These are phyloP conservation scores for Drosophila eohydei DNA, from an alignment of 2,888 invertebrate species.

Conservation along the genomic window DNA sequence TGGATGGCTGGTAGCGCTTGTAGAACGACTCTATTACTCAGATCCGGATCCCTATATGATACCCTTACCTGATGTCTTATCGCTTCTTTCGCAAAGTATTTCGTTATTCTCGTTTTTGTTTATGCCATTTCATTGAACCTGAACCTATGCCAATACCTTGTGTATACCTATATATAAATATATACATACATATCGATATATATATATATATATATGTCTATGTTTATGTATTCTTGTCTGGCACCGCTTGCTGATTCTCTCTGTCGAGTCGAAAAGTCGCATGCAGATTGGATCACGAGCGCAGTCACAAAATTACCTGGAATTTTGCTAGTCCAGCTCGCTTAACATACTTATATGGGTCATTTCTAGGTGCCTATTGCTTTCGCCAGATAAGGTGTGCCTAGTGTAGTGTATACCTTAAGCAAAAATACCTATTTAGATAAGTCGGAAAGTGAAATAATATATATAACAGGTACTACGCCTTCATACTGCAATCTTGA, in stretches of 20 bases:
- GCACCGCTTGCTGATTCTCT: not conserved
- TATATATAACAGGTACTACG: not conserved
- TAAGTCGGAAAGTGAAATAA: constrained; percentile 14
- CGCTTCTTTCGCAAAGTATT: not conserved
- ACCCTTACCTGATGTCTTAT: constrained; percentile 8
- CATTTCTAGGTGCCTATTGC: constrained; percentile 9
- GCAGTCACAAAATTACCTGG: constrained; percentile 16
- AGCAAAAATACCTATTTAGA: not conserved
- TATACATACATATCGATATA: not conserved
- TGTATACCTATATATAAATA: not conserved
- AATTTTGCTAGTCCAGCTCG: constrained; percentile 2
- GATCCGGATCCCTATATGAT: not conserved
- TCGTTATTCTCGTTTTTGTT: constrained; percentile 22
- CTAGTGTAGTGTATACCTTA: not conserved
- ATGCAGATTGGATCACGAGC: constrained; percentile 3
- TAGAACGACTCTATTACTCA: not conserved
- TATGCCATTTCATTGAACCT: constrained; percentile 66
- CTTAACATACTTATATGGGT: constrained; percentile 37
- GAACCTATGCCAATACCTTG: constrained; percentile 57
- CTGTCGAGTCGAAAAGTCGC: not conserved
- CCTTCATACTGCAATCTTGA: not conserved
- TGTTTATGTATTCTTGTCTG: constrained; percentile 1
- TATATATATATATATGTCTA: not conserved
- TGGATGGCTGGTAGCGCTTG: too few species aligned
- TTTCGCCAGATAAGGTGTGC: not conserved